Conservation (phyloP, 2,797 vertebrate species). For the Pelobates cultripes region DNA sequence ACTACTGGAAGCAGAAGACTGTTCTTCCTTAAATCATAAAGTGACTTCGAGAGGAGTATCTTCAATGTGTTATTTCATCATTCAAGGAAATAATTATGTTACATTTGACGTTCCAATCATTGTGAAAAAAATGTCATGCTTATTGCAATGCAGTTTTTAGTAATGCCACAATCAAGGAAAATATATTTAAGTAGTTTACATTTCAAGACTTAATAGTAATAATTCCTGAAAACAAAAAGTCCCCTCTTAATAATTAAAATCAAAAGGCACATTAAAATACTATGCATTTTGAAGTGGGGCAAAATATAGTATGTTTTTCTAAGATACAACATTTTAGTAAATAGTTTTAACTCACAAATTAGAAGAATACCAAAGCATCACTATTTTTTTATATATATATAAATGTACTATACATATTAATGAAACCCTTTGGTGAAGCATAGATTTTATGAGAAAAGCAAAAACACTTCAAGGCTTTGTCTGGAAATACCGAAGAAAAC, state of each 20-base stretch:
- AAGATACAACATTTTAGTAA: no score
- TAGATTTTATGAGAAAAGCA: conserved; percentile 42
- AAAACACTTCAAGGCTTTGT: conserved; percentile 38
- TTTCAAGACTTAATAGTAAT: conserved; percentile 1
- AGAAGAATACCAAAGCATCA: conserved; percentile 21
- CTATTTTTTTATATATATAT: conserved; percentile 38
- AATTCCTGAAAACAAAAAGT: not conserved
- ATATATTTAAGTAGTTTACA: conserved; percentile 53
- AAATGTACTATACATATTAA: conserved; percentile 42
- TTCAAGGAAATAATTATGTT: not conserved
- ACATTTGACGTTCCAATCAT: not conserved
- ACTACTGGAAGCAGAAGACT: not conserved
- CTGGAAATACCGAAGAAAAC: conserved; percentile 52
- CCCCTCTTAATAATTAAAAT: not conserved
- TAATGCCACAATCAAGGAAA: conserved; percentile 58
- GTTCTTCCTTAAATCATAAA: not conserved
- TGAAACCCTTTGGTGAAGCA: conserved; percentile 41
- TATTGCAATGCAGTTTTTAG: not conserved
- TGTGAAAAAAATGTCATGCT: not conserved
- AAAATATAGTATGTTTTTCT: no score
- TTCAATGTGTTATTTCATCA: not conserved
- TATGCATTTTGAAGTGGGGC: not conserved
- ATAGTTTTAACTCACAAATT: no score
- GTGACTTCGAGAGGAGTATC: not conserved
- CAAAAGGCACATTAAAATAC: no score